Percentiles rank a stretch among this genome's conserved stretches.
Conservation (phyloP, 2,888 invertebrate genomes). For the Dicyrtomina minuta region DNA sequence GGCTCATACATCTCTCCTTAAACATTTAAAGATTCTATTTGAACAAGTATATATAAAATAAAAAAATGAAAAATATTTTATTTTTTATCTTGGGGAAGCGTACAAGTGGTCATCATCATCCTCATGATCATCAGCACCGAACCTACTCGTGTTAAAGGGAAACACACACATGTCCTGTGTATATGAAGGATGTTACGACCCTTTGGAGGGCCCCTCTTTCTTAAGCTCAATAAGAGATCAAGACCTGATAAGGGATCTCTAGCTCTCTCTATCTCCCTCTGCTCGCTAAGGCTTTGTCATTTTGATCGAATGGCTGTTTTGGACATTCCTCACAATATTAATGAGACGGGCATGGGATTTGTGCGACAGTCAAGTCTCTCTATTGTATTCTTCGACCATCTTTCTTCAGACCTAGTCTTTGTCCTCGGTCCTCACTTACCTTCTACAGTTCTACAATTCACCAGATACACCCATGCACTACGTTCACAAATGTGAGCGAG, state of each 20-base stretch:
- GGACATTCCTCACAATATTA: conserved; percentile 50
- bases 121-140: conserved; percentile 15
- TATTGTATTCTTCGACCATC: conserved; percentile 36
- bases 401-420: conserved; percentile 29
- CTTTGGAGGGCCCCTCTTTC: conserved; percentile 36
- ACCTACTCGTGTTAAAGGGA: conserved; percentile 20
- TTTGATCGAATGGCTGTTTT: conserved; percentile 45
- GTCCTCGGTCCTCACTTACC: conserved; percentile 25
- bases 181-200: conserved; percentile 46
- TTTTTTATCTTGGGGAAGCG: neutral
- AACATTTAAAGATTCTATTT: too few relatives aligned
- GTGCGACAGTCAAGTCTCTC: conserved; percentile 33
- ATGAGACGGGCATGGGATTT: conserved; percentile 42
- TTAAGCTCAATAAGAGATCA: conserved; percentile 15
- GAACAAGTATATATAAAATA: neutral
- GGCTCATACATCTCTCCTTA: too few relatives aligned
- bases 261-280: conserved; percentile 22
- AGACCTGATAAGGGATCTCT: conserved; percentile 35
- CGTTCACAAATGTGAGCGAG: neutral
- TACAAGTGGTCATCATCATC: conserved; percentile 18
- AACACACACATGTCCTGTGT: neutral
- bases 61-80: neutral
- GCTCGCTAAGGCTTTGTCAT: conserved; percentile 39
- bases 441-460: conserved; percentile 21
- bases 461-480: neutral